phyloP scores from a whole-genome alignment of 35 echinoderm and acorn worm species.

The Ophioderma brevispina region DNA sequence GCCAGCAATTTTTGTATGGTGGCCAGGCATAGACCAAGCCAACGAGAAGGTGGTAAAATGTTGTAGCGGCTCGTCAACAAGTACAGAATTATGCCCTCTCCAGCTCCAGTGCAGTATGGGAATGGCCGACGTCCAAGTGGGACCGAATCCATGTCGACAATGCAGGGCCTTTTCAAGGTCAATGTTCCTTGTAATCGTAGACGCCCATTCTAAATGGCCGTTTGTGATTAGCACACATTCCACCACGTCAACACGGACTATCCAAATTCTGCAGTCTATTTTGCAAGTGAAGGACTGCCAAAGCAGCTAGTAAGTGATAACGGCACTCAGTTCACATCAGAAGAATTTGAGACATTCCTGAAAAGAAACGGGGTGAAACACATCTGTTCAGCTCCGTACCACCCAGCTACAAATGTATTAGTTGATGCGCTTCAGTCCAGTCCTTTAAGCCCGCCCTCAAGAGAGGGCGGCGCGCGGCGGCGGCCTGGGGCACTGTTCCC shows the following conservation, averaged over 20 bases:
- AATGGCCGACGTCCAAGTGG: conserved; percentile 52
- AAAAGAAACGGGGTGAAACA: conserved; percentile 55
- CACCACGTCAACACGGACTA: background rate
- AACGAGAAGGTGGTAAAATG: conserved; percentile 1
- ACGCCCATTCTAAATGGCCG: conserved; percentile 60
- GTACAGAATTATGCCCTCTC: conserved; percentile 17
- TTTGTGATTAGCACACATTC: conserved; percentile 31
- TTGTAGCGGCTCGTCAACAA: conserved; percentile 14
- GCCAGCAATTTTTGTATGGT: conserved; percentile 27
- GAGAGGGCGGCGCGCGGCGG: too few species aligned
- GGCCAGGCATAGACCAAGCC: conserved; percentile 21
- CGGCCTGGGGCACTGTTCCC: too few species aligned
- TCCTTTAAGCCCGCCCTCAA: conserved; percentile 14
- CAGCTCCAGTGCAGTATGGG: conserved; percentile 60
- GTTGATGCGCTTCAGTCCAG: conserved; percentile 38
- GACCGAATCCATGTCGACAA: conserved; percentile 61
- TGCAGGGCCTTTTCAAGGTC: conserved; percentile 44
- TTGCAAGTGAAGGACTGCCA: conserved; percentile 48
- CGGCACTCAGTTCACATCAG: conserved; percentile 62
- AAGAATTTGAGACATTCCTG: conserved; percentile 54
- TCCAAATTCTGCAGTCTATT: conserved; percentile 27
- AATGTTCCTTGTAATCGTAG: conserved; percentile 54
- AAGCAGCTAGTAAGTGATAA: conserved; percentile 63
- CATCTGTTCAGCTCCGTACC: conserved; percentile 35
- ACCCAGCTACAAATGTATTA: conserved; percentile 49